Evolutionary conservation across 2,797 vertebrate species (phyloP).

Genomic region (Chaetophractus vellerosus): DNA sequence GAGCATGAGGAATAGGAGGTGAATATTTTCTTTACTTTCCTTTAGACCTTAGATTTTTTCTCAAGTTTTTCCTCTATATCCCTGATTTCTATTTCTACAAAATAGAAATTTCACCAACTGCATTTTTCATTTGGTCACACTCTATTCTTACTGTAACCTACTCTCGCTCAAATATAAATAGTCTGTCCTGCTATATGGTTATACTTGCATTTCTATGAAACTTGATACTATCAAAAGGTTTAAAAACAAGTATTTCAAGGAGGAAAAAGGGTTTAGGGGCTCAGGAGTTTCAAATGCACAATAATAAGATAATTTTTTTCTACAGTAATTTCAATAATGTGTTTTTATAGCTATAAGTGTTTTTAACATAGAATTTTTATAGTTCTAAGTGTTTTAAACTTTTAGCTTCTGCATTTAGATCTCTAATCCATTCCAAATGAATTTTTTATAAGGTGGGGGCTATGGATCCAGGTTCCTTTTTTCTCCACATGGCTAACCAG

Average conservation of each 20-base stretch:
- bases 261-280: neutral
- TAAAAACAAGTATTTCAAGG: conserved; percentile 73
- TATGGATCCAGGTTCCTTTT: too few species aligned
- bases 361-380: conserved; percentile 44
- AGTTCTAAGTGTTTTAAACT: too few species aligned
- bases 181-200: conserved; percentile 47
- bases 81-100: conserved; percentile 58
- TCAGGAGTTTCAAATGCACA: conserved; percentile 64
- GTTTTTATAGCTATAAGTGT: conserved; percentile 56
- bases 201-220: conserved; percentile 70
- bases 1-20: too few species aligned
- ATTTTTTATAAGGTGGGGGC: too few species aligned
- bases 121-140: conserved; percentile 63
- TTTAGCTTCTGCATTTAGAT: too few species aligned
- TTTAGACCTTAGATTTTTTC: conserved; percentile 28
- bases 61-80: neutral
- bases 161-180: conserved; percentile 78
- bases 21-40: neutral
- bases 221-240: conserved; percentile 63
- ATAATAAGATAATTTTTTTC: conserved; percentile 66
- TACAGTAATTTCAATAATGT: conserved; percentile 48
- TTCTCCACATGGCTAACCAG: too few species aligned
- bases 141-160: conserved; percentile 67
- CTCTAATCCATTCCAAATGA: too few species aligned
- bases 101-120: conserved; percentile 62